These are phyloP conservation scores for Brachyopa scutellaris DNA, from an alignment of 2,888 invertebrate genomes.

Conservation along the genomic window DNA sequence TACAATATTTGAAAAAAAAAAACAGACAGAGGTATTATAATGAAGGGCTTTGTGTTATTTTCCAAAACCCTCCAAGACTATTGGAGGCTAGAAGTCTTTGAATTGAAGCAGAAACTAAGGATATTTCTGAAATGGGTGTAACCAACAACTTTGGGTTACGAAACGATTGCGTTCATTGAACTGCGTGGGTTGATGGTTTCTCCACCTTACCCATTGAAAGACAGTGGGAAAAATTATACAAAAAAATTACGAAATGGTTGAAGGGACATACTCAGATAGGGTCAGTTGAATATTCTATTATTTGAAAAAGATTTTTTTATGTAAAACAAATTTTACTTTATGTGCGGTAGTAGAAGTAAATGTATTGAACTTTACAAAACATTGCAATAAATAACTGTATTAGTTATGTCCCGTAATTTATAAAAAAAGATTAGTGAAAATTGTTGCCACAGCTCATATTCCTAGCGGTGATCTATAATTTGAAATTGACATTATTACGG, in stretches of 20 bases:
- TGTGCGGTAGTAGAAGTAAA: too few relatives aligned
- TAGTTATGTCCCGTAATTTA: too few relatives aligned
- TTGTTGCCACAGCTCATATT: too few relatives aligned
- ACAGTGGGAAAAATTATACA: slow-evolving; percentile 42
- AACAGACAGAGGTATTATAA: slow-evolving; percentile 35
- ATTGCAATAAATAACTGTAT: too few relatives aligned
- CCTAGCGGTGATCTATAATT: too few relatives aligned
- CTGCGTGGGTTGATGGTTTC: slow-evolving; percentile 52
- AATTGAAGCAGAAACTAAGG: slow-evolving; percentile 28
- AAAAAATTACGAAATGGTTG: slow-evolving; percentile 2
- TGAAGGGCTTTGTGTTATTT: not conserved
- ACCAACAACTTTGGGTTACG: slow-evolving; percentile 26
- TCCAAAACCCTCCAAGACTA: not conserved
- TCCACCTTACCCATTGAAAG: slow-evolving; percentile 43
- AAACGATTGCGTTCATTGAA: slow-evolving; percentile 47
- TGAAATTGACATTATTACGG: too few relatives aligned
- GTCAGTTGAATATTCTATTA: not conserved
- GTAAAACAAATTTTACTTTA: not conserved
- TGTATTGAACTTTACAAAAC: too few relatives aligned
- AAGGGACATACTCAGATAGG: not conserved
- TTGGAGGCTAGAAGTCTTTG: not conserved
- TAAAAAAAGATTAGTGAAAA: too few relatives aligned
- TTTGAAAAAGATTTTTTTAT: not conserved
- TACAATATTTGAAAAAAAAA: slow-evolving; percentile 19
- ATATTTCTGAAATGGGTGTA: slow-evolving; percentile 27